Evolutionary conservation across 2,113 vertebrate genomes (phyloP).

Genomic region (Opisthocomus hoazin): DNA sequence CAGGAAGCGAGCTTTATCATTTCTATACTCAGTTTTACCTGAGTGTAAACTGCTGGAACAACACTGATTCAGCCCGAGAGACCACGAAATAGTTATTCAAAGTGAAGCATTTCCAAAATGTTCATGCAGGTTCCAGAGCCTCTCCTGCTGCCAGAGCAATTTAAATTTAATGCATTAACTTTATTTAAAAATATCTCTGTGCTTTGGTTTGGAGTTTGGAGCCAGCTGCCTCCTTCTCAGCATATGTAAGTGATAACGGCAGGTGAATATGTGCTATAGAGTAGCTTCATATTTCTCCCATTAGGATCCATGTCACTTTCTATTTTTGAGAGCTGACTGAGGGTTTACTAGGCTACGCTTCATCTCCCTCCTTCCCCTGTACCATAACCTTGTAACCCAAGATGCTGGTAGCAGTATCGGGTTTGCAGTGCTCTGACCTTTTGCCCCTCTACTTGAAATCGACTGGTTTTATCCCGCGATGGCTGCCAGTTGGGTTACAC

Average conservation of each 20-base stretch:
- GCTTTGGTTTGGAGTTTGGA: neutral
- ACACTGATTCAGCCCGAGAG: neutral
- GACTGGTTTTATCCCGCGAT: neutral
- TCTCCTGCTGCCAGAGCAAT: neutral
- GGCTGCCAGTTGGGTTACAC: neutral
- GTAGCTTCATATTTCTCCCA: conserved; percentile 37
- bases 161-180: neutral
- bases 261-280: conserved; percentile 18
- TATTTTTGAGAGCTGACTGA: conserved; percentile 45
- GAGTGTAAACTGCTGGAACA: neutral
- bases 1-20: neutral
- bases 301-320: conserved; percentile 20
- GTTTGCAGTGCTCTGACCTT: conserved; percentile 56
- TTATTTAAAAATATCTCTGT: neutral
- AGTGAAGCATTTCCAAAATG: neutral
- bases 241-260: conserved; percentile 33
- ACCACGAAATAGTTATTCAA: neutral
- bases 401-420: neutral
- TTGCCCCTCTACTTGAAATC: conserved; percentile 1
- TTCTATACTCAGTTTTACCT: neutral
- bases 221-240: conserved; percentile 1
- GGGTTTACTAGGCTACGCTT: neutral
- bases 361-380: neutral
- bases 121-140: neutral
- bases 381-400: conserved; percentile 41